Base-by-base conservation (phyloP, 2,113 vertebrate species). In the Archilochus colubris region DNA sequence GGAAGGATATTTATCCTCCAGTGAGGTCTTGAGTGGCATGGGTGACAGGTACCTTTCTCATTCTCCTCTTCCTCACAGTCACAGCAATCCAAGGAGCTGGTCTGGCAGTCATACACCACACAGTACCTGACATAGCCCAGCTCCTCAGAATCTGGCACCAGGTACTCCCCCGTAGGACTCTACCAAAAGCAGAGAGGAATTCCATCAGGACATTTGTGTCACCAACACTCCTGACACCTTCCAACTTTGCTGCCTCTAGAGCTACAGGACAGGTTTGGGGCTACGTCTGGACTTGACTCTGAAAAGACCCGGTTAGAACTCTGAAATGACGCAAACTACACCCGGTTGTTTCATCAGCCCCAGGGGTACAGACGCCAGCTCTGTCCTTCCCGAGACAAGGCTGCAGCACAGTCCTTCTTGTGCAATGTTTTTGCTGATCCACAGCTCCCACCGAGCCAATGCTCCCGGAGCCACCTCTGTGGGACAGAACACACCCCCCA, bases 31-130 rank as follows among this genome's bases (percentile, higher is more conserved):
- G 48, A 22, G 31, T 48, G 43, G 51, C 33, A 12, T 3, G 19
- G 33, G 8, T 70, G 64, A 82, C n/a, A 24, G 4, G 0, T 96
- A 96, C 96, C 96, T 93, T 61, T 21, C 40, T 68, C 76, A 8
- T 69, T 25, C 4, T 86, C 48, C 70, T 94, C 24, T 3, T 94
- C 67, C 5, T 85, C 50, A 50, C 7, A 30, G 14, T 79, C 62
- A 33, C 1, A 3, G 77, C 2, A 51, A 27, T 97, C 87, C 79
- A 98, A 54, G 16, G 80, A 93, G 57, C 85, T 92, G 11, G 98
- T 98, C 62, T 76, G 91, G 3, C 84, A 91, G 67, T 99, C 99
- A 17, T 99, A 99, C 14, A 99, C 98, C 79, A 99, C 98, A 28
- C 98, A 98, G 66, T 98, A 96, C 7, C 92, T 96, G 96, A 99